Evolutionary conservation across 2,888 invertebrate genomes (phyloP), one percentile per base, ranked within the genome.

Genomic region (Mesoligia furuncula): DNA sequence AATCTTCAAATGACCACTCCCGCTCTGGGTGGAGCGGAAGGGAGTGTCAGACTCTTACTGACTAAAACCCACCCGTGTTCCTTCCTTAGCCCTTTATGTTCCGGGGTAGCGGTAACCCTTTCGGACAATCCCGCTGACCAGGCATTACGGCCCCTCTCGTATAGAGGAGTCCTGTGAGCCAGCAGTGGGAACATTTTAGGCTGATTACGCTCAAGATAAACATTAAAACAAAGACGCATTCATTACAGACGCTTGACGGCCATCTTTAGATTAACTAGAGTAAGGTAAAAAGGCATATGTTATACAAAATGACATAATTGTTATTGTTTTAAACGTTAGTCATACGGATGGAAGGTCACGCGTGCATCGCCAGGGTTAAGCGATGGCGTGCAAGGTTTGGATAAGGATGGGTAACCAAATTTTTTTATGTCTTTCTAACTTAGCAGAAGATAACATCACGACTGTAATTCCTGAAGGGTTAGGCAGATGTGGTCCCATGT

Each of bases 341-440:
- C 87, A 88, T 78, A 45, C 71, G 8, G 42, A 48, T 11, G 68
- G 68, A 77, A 77, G 87, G 77, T 57, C 87, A 73, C 81, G 64
- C 85, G 85, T 87, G 85, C 70, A 75, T 73, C 85, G 68, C 42
- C 85, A 72, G 82, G 82, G 87, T 85, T 75, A 87, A 77, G 77
- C 57, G 27, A 9, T 31, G 48, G 48, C 54, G 13, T 17, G 59
- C 57, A 36, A 51, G 87, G 84, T 67, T 83, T 77, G 27, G 39
- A 69, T 24, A 36, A 1, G 9, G 83, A 85, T 82, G 83, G 72
- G 72, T 61, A 24, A 59, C n/a, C 27, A 13, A 15, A 51, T 54
- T 36, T 57, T 57, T 45, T 5, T 27, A 11, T 11, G 5, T 9
- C 6, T 39, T 36, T 72, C 20, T 20, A 9, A 62, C 31, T 20